These are phyloP conservation scores for Hemicrepidius hirtus DNA, from an alignment of 2,888 invertebrate genomes.

Conservation along the genomic window DNA sequence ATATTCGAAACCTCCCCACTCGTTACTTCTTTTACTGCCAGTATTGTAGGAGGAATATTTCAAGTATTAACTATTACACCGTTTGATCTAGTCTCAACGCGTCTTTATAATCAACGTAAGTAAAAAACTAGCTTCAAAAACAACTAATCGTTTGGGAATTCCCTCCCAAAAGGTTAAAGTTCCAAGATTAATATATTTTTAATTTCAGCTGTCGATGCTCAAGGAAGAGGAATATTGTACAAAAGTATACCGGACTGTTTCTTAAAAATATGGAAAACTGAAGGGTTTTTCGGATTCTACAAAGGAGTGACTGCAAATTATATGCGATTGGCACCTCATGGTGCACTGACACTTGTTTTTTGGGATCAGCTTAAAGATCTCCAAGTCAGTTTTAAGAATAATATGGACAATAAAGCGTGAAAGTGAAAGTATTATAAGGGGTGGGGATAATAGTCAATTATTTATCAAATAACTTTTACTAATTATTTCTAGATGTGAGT, in stretches of 20 bases:
- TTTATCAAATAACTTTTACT: constrained; percentile 12
- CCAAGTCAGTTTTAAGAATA: constrained; percentile 19
- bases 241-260: constrained; percentile 85
- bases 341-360: constrained; percentile 89
- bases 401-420: constrained; percentile 19
- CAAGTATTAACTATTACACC: constrained; percentile 88
- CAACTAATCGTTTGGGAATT: neutral
- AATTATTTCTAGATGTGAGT: constrained; percentile 19
- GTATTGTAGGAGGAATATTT: constrained; percentile 84
- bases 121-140: neutral
- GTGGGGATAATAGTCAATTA: constrained; percentile 16
- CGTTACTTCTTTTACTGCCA: constrained; percentile 78
- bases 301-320: constrained; percentile 94
- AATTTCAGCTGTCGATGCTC: constrained; percentile 75
- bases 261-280: constrained; percentile 82
- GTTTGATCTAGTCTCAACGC: constrained; percentile 91
- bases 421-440: constrained; percentile 8
- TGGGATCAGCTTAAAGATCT: constrained; percentile 78
- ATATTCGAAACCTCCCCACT: constrained; percentile 72
- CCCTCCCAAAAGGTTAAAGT: neutral
- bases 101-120: constrained; percentile 91
- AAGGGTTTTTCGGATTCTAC: constrained; percentile 89
- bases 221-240: constrained; percentile 80
- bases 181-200: neutral
- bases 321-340: constrained; percentile 91